Percentiles rank a stretch among this genome's conserved stretches.
Evolutionary conservation across 2,888 invertebrate species (phyloP).

Genomic region (Phyllotreta cruciferae): DNA sequence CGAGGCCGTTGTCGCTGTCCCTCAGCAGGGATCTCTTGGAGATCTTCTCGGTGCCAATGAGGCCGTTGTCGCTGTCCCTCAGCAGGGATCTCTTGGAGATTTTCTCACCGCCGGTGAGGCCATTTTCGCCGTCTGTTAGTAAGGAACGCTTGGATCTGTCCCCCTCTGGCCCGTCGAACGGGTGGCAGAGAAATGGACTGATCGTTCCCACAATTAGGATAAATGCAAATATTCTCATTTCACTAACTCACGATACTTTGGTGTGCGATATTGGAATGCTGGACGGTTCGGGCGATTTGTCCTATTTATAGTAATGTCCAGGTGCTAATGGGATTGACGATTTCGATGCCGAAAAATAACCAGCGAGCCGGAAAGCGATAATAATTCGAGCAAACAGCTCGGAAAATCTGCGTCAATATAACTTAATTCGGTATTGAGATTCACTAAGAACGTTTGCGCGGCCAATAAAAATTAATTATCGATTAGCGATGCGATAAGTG

Average conservation of each 20-base stretch:
- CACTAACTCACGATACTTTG: slow-evolving; percentile 30
- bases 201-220: slow-evolving; percentile 30
- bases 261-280: slow-evolving; percentile 5
- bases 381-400: slow-evolving; percentile 26
- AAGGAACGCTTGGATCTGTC: slow-evolving; percentile 34
- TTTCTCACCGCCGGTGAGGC: slow-evolving; percentile 30
- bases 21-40: slow-evolving; percentile 24
- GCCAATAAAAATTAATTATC: slow-evolving; percentile 11
- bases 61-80: neutral
- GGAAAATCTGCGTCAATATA: slow-evolving; percentile 35
- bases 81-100: slow-evolving; percentile 34
- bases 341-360: slow-evolving; percentile 28
- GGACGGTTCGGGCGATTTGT: neutral
- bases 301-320: slow-evolving; percentile 29
- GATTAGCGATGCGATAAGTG: neutral
- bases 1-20: slow-evolving; percentile 24
- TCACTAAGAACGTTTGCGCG: slow-evolving; percentile 21
- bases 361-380: slow-evolving; percentile 21
- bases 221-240: slow-evolving; percentile 34
- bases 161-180: slow-evolving; percentile 27
- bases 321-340: slow-evolving; percentile 39
- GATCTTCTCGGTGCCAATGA: slow-evolving; percentile 31
- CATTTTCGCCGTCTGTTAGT: slow-evolving; percentile 25
- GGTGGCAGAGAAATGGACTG: slow-evolving; percentile 22
- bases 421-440: slow-evolving; percentile 29